phyloP scores from a whole-genome alignment of 2,797 vertebrate genomes.

The Lacerta agilis region DNA sequence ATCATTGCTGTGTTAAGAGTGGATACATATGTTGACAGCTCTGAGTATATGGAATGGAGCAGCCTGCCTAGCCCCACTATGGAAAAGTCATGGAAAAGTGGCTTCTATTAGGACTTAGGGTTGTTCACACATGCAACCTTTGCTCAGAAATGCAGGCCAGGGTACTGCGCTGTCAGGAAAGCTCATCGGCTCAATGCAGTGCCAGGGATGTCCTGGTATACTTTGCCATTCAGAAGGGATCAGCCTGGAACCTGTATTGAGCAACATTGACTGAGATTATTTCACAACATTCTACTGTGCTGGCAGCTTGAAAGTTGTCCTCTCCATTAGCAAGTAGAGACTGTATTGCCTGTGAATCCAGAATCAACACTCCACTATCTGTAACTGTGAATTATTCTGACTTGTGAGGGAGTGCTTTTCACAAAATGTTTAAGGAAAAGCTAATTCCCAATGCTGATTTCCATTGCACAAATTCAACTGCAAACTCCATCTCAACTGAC shows the following conservation, averaged over 20 bases:
- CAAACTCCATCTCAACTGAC: not conserved
- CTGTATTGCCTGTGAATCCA: not conserved
- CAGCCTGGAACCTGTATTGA: not conserved
- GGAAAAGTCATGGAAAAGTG: not conserved
- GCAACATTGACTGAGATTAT: no score
- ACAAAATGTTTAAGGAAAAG: not conserved
- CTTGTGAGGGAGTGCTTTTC: not conserved
- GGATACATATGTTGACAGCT: conserved; percentile 77
- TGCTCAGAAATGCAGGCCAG: not conserved
- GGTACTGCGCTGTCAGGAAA: not conserved
- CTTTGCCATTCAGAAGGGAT: no score
- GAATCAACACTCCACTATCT: not conserved
- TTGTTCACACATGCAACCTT: not conserved
- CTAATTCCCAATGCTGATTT: not conserved
- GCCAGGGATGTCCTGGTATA: not conserved
- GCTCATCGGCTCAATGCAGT: no score
- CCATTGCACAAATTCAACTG: not conserved
- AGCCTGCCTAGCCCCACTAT: not conserved
- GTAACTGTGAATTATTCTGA: not conserved
- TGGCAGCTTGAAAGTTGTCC: not conserved
- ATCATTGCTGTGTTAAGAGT: conserved; percentile 78
- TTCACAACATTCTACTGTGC: not conserved
- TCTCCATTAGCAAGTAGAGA: not conserved
- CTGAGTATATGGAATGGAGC: conserved; percentile 15
- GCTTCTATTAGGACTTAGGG: not conserved